Evolutionary conservation across 2,888 invertebrate genomes (phyloP), one percentile per base, ranked within the genome.

Genomic region (Cheilosia vernalis): DNA sequence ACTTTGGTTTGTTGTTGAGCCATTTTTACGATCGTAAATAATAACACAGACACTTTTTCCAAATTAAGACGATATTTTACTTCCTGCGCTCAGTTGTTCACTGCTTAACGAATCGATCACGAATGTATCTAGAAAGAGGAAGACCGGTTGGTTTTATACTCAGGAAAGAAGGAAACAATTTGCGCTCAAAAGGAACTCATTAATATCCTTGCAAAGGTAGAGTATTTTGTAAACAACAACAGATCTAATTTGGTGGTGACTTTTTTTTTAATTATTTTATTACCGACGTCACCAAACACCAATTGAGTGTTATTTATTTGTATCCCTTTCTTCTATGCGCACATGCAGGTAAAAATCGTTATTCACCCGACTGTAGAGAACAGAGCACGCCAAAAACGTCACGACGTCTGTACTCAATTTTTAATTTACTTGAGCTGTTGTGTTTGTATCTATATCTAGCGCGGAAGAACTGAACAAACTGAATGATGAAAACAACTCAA

Each of bases 81-180:
- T 77, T 77, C 63, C 13, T 37, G 13, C 64, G 49, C 49, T 72
- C 17, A 60, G 42, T 53, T 76, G 37, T 37, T 33, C 10, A 21
- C 72, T 42, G 15, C 10, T 47, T 67, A 60, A 70, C 9, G 37
- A 66, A 17, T 17, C 33, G 37, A 44, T 66, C 24, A 60, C 10
- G 47, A 82, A 77, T 82, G 64, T 30, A 37, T 15, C 4, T 5
- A 27, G 49, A 21, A 70, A 27, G 19, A 9, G 19, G 13, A 17
- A 6, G 47, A 51, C 37, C 17, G 19, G 27, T 67, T 61, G 44
- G 17, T 74, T 80, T 80, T 80, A 67, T 74, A 67, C 47, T 30
- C 30, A n/a, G n/a, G 24, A 9, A 63, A 42, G 5, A 56, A 27
- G 15, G 47, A 21, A 15, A n/a, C 21, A 9, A n/a, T 7, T 37